Evolutionary conservation across 2,888 invertebrate species (phyloP), one percentile per base, ranked within the genome.

Genomic region (Tanypteryx hageni): DNA sequence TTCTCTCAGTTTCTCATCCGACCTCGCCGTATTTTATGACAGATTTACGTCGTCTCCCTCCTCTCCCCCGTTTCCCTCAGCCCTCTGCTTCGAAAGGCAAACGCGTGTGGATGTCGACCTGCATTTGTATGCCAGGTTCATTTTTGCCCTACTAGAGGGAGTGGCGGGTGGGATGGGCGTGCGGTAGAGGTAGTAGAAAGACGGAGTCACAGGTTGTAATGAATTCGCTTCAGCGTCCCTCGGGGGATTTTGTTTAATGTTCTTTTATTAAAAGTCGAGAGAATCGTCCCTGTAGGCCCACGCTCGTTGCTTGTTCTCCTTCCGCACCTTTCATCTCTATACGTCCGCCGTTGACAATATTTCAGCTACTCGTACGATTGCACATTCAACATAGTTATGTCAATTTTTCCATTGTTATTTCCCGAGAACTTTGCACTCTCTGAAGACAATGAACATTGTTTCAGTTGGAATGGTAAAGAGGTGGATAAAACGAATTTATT

Each of bases 81-180:
- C n/a, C 68, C n/a, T 22, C 68, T 27, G 22, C 27, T 68, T 68
- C 68, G 76, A 76, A 27, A 27, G 22, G 76, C 9, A 76, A 76
- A 76, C 22, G 68, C 68, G 68, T 68, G 68, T 5, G 68, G 22
- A 68, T 68, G 68, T 22, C 64, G n/a, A 8, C 76, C 27, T 76
- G 27, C 76, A 76, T 76, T 76, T 76, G 76, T 76, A 76, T 76
- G 22, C 76, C 27, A 11, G 76, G 76, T 76, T 76, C 76, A 76
- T 76, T 76, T 76, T 27, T 76, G 76, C 27, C 76, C 5, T 22
- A 10, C 22, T 18, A 68, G 68, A 68, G 44, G 44, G 44, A 44
- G 44, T 18, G 68, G 68, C 68, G 18, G 22, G 44, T 5, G 1
- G n/a, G 44, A 1, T 44, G 44, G 44, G 44, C 44, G 44, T 44